Conservation (phyloP, 2,113 vertebrate genomes). For the Leptodactylus fuscus region DNA sequence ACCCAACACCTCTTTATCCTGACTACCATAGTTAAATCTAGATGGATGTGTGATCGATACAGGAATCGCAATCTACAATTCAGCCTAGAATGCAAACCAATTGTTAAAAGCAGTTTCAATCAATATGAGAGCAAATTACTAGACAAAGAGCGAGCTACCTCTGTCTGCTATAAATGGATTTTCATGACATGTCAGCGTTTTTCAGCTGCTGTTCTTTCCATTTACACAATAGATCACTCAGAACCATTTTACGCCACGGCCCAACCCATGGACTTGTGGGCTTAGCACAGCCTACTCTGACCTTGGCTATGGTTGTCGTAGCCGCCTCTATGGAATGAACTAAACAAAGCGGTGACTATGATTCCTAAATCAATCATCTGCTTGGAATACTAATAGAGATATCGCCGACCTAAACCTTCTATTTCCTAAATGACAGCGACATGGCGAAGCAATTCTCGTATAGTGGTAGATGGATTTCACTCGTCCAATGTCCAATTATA, state of each 20-base stretch:
- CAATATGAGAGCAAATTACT: conserved; percentile 21
- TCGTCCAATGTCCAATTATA: not conserved
- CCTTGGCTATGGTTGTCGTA: not conserved
- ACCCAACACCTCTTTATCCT: not conserved
- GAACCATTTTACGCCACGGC: not conserved
- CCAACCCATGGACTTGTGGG: not conserved
- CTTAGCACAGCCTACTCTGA: not conserved
- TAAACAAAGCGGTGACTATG: not conserved
- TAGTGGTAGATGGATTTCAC: not conserved
- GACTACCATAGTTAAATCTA: not conserved
- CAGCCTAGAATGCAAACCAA: not conserved
- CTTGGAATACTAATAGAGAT: not conserved
- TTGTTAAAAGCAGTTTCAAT: conserved; percentile 40
- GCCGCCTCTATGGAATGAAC: too few relatives aligned
- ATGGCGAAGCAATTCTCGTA: not conserved
- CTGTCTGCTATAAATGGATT: conserved; percentile 17
- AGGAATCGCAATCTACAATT: not conserved
- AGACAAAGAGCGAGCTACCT: not conserved
- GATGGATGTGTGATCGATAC: conserved; percentile 26
- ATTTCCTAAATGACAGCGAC: not conserved
- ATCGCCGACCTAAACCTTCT: not conserved
- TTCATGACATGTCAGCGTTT: not conserved
- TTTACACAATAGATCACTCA: not conserved
- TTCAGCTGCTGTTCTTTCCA: not conserved
- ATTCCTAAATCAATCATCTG: not conserved